Evolutionary conservation across 2,113 vertebrate genomes (phyloP).

Genomic region (Cyprinus carpio): DNA sequence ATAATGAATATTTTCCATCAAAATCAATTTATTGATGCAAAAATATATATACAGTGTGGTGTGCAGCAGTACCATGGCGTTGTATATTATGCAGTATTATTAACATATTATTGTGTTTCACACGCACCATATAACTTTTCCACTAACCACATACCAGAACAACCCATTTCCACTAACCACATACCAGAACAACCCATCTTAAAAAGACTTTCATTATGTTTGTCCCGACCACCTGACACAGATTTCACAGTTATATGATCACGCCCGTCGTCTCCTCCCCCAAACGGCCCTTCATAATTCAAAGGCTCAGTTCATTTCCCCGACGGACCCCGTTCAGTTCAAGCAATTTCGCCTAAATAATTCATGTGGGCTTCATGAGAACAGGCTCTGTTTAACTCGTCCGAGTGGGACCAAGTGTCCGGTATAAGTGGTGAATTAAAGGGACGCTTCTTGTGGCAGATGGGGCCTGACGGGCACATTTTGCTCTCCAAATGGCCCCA

Average conservation of each 20-base stretch:
- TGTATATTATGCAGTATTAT: too few relatives aligned
- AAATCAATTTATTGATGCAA: too few relatives aligned
- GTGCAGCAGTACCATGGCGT: too few relatives aligned
- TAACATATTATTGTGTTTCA: too few relatives aligned
- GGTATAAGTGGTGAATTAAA: constrained; percentile 74
- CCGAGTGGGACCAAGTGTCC: constrained; percentile 66
- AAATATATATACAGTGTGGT: too few relatives aligned
- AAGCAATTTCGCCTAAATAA: constrained; percentile 51
- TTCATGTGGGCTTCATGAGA: background rate
- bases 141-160: too few relatives aligned
- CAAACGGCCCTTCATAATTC: constrained; percentile 61
- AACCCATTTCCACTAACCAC: too few relatives aligned
- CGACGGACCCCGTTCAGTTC: constrained; percentile 57
- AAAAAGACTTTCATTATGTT: constrained; percentile 66
- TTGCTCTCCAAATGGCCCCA: constrained; percentile 78
- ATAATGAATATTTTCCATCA: too few relatives aligned
- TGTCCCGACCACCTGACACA: constrained; percentile 47
- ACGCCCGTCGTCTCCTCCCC: constrained; percentile 58
- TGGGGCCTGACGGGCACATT: constrained; percentile 73
- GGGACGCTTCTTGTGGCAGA: constrained; percentile 74
- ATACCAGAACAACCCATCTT: background rate
- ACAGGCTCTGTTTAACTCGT: constrained; percentile 67
- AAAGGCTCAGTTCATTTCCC: constrained; percentile 62
- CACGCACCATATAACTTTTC: too few relatives aligned
- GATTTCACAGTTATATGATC: constrained; percentile 38